Evolutionary conservation across 1,140 invertebrate species (phyloP).

Genomic region (Drosophila virilis): DNA sequence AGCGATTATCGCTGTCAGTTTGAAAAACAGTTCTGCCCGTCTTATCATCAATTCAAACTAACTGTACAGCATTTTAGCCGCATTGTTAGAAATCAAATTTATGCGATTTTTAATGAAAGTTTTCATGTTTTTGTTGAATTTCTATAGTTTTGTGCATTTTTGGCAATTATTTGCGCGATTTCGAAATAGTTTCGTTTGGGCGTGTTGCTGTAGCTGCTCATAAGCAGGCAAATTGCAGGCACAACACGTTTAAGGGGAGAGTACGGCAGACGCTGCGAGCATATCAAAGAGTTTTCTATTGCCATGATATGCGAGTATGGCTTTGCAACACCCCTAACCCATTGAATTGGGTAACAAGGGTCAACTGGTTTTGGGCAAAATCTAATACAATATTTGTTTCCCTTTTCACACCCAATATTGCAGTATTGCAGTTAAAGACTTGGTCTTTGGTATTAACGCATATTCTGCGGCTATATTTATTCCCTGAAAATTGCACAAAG

Average conservation of each 20-base stretch:
- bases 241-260: conserved; percentile 53
- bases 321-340: too few species aligned
- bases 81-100: conserved; percentile 68
- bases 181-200: conserved; percentile 59
- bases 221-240: conserved; percentile 46
- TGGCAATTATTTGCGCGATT: conserved; percentile 63
- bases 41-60: conserved; percentile 59
- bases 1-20: conserved; percentile 76
- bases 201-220: conserved; percentile 30
- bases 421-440: too few species aligned
- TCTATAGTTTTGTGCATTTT: conserved; percentile 28
- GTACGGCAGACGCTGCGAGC: conserved; percentile 44
- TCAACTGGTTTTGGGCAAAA: too few species aligned
- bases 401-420: too few species aligned
- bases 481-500: too few species aligned
- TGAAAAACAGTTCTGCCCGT: conserved; percentile 57
- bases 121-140: conserved; percentile 27
- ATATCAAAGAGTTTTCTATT: conserved; percentile 75
- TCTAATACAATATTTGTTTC: too few species aligned
- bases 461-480: too few species aligned
- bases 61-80: conserved; percentile 23
- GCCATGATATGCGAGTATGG: not conserved
- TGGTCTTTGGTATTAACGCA: too few species aligned
- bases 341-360: too few species aligned
- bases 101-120: conserved; percentile 75